Conservation (phyloP, 2,888 invertebrate species). For the Gisinianus flammeolus region DNA sequence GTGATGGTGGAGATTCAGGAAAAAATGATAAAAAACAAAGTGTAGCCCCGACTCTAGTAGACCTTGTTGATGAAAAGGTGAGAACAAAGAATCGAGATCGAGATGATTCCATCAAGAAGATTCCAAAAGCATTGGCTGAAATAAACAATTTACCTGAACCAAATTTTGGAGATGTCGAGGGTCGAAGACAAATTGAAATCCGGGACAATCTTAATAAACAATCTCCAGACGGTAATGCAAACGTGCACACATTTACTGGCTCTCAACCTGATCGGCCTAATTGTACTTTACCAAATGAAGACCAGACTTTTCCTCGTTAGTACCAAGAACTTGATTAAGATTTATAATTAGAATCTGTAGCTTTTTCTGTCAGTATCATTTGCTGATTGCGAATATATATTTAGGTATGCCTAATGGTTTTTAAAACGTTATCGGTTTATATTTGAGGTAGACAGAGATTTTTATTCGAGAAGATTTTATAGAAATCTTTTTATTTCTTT, state of each 20-base stretch:
- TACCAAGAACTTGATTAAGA: background rate
- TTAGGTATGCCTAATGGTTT: background rate
- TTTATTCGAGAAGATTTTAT: background rate
- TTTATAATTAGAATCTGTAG: too few species aligned
- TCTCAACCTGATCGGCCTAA: background rate
- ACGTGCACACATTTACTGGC: background rate
- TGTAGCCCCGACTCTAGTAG: conserved; percentile 2
- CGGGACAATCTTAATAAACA: background rate
- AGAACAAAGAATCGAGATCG: background rate
- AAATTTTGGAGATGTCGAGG: background rate
- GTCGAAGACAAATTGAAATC: background rate
- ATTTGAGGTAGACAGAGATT: background rate
- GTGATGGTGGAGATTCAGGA: conserved; percentile 10
- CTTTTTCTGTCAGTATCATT: too few species aligned
- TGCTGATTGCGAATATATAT: background rate
- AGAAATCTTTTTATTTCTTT: background rate
- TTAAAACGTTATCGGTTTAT: background rate
- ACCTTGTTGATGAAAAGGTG: conserved; percentile 14
- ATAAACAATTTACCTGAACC: background rate
- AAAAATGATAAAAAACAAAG: conserved; percentile 9
- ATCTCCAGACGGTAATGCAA: background rate
- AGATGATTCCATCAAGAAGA: too few species aligned
- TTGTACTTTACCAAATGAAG: background rate
- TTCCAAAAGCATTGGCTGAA: background rate
- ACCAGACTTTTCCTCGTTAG: conserved; percentile 20